Conservation (phyloP, 2,888 invertebrate species). For the Julus scandinavius region DNA sequence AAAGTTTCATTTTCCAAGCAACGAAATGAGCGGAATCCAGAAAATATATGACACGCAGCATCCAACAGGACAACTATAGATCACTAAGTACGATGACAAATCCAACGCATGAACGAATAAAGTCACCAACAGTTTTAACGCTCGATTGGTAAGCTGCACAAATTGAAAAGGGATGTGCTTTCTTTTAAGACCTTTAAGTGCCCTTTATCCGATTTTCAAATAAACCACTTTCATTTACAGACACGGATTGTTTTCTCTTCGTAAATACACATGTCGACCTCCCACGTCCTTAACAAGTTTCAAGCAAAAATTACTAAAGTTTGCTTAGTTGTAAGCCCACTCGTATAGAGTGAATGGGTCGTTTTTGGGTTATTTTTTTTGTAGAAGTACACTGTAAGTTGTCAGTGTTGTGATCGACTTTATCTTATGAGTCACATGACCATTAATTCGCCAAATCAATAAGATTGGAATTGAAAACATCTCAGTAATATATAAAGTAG, state of each 20-base stretch:
- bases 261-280: not conserved
- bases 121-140: not conserved
- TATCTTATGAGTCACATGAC: too few species aligned
- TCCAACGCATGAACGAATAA: not conserved
- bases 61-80: constrained; percentile 4
- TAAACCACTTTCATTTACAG: not conserved
- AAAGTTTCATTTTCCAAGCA: not conserved
- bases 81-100: not conserved
- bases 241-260: not conserved
- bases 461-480: too few species aligned
- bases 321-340: not conserved
- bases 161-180: not conserved
- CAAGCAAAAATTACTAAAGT: too few species aligned
- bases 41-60: not conserved
- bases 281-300: too few species aligned
- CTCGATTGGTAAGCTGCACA: not conserved
- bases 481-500: too few species aligned
- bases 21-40: not conserved
- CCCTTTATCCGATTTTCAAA: not conserved
- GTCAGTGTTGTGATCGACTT: too few species aligned
- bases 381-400: too few species aligned
- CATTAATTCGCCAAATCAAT: too few species aligned
- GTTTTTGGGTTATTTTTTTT: too few species aligned
- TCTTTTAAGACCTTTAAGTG: not conserved
- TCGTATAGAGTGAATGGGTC: not conserved